These are phyloP conservation scores for Drosophila tripunctata DNA, from an alignment of 2,888 invertebrate species.

Conservation along the genomic window DNA sequence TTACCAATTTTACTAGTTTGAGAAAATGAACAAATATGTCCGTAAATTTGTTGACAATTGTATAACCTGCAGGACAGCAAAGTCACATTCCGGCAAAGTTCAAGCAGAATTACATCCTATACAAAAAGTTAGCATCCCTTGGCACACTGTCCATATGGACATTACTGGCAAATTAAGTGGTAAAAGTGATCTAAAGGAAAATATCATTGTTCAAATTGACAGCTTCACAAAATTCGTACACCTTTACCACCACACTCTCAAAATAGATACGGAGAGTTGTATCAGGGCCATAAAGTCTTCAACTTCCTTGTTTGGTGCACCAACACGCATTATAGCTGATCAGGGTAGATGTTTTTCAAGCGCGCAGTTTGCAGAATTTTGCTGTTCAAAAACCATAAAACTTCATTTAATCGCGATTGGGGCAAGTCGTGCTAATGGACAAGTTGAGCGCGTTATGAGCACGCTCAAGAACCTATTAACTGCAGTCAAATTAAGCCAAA, in stretches of 20 bases:
- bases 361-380: too few species aligned
- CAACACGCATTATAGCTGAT: not conserved
- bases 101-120: not conserved
- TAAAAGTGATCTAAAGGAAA: not conserved
- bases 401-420: too few species aligned
- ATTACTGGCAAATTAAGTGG: too few species aligned
- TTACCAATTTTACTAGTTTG: slow-evolving; percentile 9
- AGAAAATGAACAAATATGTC: slow-evolving; percentile 14
- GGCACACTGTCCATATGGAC: not conserved
- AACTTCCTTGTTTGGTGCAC: not conserved
- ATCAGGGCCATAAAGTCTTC: too few species aligned
- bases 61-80: not conserved
- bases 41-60: not conserved
- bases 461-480: too few species aligned
- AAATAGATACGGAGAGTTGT: too few species aligned
- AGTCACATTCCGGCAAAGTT: not conserved
- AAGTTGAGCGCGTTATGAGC: too few species aligned
- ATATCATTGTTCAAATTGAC: not conserved
- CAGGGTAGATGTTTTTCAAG: too few species aligned
- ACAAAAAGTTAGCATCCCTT: not conserved
- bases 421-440: too few species aligned
- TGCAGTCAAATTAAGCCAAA: too few species aligned
- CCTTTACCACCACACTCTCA: too few species aligned
- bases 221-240: not conserved
- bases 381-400: too few species aligned